These are phyloP conservation scores for Chondrilla cf. caribensis DNA, from an alignment of 37 sponge, comb jelly and placozoan genomes.

Conservation along the genomic window DNA sequence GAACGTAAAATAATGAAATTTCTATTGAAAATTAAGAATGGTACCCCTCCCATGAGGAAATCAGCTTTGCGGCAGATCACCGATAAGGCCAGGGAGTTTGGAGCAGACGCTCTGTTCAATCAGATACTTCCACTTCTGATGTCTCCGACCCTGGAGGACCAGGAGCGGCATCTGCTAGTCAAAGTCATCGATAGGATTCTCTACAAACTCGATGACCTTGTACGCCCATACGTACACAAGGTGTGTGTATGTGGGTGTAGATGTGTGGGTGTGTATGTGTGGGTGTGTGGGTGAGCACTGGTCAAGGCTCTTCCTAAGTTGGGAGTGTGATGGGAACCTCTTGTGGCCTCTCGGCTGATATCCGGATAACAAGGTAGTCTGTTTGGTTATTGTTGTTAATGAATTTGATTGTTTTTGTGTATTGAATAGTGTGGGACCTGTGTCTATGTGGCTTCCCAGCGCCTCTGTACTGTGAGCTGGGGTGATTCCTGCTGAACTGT, in stretches of 20 bases:
- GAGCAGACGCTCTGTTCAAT: constrained; percentile 95
- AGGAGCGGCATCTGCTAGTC: constrained; percentile 96
- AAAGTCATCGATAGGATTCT: constrained; percentile 98
- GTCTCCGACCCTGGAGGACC: constrained; percentile 95
- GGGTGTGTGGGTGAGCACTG: constrained; percentile 7
- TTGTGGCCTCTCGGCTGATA: too few species aligned
- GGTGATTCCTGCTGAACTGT: neutral
- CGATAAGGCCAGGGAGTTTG: constrained; percentile 97
- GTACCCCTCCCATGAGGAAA: constrained; percentile 99
- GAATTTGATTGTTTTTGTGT: too few species aligned
- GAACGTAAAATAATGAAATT: constrained; percentile 94
- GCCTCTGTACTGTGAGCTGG: neutral
- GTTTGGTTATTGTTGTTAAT: too few species aligned
- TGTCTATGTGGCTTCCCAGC: too few species aligned
- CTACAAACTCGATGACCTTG: constrained; percentile 99
- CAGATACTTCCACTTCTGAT: constrained; percentile 98
- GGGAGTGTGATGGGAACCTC: too few species aligned
- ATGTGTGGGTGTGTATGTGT: neutral
- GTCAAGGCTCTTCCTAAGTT: neutral
- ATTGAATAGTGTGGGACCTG: too few species aligned
- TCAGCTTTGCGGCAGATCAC: constrained; percentile 95
- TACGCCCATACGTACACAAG: constrained; percentile 98
- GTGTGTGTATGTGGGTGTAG: constrained; percentile 25
- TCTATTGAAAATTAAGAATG: constrained; percentile 98
- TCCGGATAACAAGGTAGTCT: too few species aligned